Percentiles rank a stretch among this genome's conserved stretches.
Evolutionary conservation across 2,888 invertebrate genomes (phyloP).

Genomic region (Amorpha juglandis): DNA sequence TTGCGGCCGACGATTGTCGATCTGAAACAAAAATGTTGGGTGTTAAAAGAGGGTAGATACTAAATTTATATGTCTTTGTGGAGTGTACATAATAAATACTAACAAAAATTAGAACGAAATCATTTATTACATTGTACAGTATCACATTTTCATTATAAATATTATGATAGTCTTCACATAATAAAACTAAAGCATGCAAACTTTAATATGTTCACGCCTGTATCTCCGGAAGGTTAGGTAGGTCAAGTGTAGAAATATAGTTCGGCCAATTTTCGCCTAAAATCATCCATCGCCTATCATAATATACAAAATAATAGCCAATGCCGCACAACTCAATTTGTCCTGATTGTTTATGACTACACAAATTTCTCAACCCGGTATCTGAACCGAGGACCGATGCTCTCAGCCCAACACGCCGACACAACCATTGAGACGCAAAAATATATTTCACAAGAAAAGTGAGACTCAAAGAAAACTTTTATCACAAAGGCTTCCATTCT

Average conservation of each 20-base stretch:
- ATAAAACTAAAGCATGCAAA: too few species aligned
- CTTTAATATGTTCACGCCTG: too few species aligned
- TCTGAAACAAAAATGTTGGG: slow-evolving; percentile 36
- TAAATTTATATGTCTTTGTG: background rate
- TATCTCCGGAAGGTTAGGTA: too few species aligned
- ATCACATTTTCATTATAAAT: too few species aligned
- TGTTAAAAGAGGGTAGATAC: slow-evolving; percentile 3
- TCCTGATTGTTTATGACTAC: too few species aligned
- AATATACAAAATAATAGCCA: too few species aligned
- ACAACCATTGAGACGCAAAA: background rate
- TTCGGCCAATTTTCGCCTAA: too few species aligned
- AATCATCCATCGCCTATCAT: too few species aligned
- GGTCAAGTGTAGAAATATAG: too few species aligned
- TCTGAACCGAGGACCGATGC: background rate
- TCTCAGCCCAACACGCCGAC: background rate
- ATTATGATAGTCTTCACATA: too few species aligned
- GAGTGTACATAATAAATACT: background rate
- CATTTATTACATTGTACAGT: background rate
- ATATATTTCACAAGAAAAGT: slow-evolving; percentile 10
- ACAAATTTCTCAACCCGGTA: too few species aligned
- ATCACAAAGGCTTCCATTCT: slow-evolving; percentile 23
- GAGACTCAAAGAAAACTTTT: slow-evolving; percentile 21
- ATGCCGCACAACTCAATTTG: too few species aligned
- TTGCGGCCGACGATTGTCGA: slow-evolving; percentile 29
- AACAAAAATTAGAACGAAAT: background rate